These are phyloP conservation scores for Premnoplex brunnescens DNA, from an alignment of 2,797 vertebrate genomes.

Conservation along the genomic window DNA sequence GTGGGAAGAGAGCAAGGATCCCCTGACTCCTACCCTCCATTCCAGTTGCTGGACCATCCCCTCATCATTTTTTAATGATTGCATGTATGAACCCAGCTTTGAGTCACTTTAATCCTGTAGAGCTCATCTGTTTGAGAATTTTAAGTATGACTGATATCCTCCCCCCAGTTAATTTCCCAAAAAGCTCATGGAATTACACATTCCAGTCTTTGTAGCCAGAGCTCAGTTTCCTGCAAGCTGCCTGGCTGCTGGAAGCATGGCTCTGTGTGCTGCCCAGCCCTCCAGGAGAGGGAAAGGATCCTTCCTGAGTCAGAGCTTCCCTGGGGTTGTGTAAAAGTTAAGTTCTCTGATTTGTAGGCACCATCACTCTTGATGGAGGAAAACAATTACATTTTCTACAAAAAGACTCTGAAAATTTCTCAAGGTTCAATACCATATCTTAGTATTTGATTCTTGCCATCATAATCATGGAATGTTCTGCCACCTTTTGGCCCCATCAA, in stretches of 20 bases:
- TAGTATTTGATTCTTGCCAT: not conserved
- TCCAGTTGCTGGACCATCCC: not conserved
- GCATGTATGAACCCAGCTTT: not conserved
- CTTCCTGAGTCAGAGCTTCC: not conserved
- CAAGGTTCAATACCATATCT: not conserved
- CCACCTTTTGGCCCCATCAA: not conserved
- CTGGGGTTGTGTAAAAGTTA: not conserved
- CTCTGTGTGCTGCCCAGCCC: not conserved
- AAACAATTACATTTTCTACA: not conserved
- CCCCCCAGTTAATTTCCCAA: constrained; percentile 5
- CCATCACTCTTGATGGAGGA: not conserved
- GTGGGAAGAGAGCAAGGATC: not conserved
- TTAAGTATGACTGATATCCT: constrained; percentile 35
- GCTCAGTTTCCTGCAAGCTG: not conserved
- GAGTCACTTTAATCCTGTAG: not conserved
- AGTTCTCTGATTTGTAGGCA: not conserved
- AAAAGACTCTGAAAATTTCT: not conserved
- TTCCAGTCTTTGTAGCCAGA: constrained; percentile 21
- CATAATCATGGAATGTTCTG: not conserved
- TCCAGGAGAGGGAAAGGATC: not conserved
- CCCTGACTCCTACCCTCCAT: not conserved
- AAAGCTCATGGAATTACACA: constrained; percentile 46
- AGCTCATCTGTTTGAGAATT: constrained; percentile 42
- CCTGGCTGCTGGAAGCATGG: not conserved
- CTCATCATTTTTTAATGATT: not conserved